Conservation (phyloP, 2,113 vertebrate species). For the Myxocyprinus asiaticus region DNA sequence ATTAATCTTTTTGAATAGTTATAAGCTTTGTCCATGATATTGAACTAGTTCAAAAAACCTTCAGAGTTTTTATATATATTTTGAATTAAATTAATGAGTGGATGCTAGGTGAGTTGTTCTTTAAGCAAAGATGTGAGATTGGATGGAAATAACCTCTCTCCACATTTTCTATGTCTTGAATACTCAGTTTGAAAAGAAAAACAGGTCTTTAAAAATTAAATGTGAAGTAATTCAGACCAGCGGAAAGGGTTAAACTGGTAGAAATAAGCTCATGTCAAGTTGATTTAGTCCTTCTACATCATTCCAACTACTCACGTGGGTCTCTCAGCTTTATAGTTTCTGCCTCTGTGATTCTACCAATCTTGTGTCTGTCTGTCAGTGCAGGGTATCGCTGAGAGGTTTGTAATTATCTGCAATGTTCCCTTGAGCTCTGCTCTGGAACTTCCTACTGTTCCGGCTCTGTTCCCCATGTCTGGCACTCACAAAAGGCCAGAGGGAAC, state of each 20-base stretch:
- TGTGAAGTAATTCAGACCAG: not conserved
- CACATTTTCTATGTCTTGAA: not conserved
- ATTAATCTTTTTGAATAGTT: too few species aligned
- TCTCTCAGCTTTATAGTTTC: not conserved
- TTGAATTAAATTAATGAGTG: too few species aligned
- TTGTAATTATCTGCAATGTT: constrained; percentile 25
- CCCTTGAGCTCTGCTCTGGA: constrained; percentile 26
- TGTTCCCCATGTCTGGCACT: not conserved
- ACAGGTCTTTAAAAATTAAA: not conserved
- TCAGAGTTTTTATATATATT: too few species aligned
- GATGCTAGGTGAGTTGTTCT: not conserved
- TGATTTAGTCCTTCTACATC: not conserved
- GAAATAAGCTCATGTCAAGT: not conserved
- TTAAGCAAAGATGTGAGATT: not conserved
- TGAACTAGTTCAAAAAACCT: too few species aligned
- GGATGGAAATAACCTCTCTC: not conserved
- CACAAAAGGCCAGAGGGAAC: constrained; percentile 30
- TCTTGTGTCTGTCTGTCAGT: not conserved
- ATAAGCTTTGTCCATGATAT: too few species aligned
- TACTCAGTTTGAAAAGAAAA: not conserved
- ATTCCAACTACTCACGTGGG: constrained; percentile 10
- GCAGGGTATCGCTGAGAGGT: constrained; percentile 13
- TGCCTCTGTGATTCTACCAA: not conserved
- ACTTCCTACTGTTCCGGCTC: not conserved
- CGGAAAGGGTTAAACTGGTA: not conserved